Evolutionary conservation across 2,113 vertebrate species (phyloP), one percentile per base, ranked within the genome.

Genomic region (Globicephala melas): DNA sequence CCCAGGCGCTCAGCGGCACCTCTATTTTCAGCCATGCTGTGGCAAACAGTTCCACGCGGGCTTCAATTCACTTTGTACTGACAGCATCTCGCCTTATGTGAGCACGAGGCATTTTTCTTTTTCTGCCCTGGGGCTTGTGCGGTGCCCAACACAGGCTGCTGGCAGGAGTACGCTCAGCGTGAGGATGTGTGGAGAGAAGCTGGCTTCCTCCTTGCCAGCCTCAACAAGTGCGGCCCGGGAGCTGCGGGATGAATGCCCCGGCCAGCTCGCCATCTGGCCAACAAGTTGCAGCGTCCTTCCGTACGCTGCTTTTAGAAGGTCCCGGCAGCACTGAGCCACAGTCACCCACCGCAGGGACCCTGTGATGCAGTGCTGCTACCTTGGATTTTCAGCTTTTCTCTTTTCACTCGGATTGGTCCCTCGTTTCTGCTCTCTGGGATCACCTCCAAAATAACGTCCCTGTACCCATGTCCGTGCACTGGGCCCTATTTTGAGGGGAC

Each of bases 221-320:
- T 67, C 91, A 21, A 33, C 8, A 71, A 1, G 0, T 0, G 41
- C n/a, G 41, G 4, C 26, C 4, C 0, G 3, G 41, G 41, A 50
- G 33, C 53, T 25, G 17, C 5, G 0, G 5, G 38, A 14, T 10
- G 25, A 26, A 36, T 4, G 21, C 25, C 20, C 13, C 74, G 47
- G 53, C 17, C 33, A 4, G 17, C 5, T 38, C 7, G 2, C 62
- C 89, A 33, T 28, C 90, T 44, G 83, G 33, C 25, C 17, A 14
- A 41, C 12, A 21, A 58, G 68, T 17, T 63, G 0, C 0, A 28
- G 38, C 8, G 3, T 23, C 44, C 67, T n/a, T 74, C 38, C 6
- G 0, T 11, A 0, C 5, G 0, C 21, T 17, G n/a, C 21, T 26
- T 1, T 23, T 1, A n/a, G 21, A n/a, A 62, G 18, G 65, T n/a